Conservation (phyloP, 2,113 vertebrate species). For the Edolisoma coerulescens region DNA sequence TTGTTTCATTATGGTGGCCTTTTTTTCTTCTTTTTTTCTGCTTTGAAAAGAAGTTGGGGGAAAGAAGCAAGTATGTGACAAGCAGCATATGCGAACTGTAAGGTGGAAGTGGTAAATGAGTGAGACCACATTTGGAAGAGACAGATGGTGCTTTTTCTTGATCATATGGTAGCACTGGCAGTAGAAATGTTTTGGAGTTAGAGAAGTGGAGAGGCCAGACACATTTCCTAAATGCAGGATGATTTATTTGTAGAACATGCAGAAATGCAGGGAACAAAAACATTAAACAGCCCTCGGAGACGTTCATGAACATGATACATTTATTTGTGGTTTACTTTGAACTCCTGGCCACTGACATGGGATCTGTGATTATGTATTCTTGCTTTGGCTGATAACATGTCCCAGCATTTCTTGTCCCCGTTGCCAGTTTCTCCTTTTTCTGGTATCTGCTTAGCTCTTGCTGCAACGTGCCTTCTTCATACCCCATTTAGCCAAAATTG, state of each 20-base stretch:
- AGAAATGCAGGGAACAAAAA: slow-evolving; percentile 16
- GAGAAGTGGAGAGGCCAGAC: background rate
- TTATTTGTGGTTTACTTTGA: slow-evolving; percentile 12
- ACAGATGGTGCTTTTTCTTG: slow-evolving; percentile 35
- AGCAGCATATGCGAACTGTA: background rate
- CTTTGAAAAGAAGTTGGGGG: background rate
- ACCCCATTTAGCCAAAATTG: background rate
- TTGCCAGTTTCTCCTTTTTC: background rate
- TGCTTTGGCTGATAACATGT: background rate
- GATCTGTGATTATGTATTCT: background rate
- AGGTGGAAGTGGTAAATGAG: slow-evolving; percentile 19
- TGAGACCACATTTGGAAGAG: slow-evolving; percentile 9
- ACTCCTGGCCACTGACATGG: background rate
- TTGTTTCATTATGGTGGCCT: background rate
- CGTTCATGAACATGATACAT: background rate
- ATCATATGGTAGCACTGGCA: slow-evolving; percentile 18
- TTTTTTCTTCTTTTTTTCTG: background rate
- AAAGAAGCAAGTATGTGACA: background rate
- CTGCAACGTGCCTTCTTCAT: background rate
- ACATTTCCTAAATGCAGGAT: background rate
- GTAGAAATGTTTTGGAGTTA: slow-evolving; percentile 1
- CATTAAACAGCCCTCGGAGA: background rate
- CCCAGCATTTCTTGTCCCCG: background rate
- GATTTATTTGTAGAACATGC: slow-evolving; percentile 40
- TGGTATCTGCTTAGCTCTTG: background rate